Evolutionary conservation across 2,888 invertebrate genomes (phyloP).

Genomic region (Drymonia ruficornis): DNA sequence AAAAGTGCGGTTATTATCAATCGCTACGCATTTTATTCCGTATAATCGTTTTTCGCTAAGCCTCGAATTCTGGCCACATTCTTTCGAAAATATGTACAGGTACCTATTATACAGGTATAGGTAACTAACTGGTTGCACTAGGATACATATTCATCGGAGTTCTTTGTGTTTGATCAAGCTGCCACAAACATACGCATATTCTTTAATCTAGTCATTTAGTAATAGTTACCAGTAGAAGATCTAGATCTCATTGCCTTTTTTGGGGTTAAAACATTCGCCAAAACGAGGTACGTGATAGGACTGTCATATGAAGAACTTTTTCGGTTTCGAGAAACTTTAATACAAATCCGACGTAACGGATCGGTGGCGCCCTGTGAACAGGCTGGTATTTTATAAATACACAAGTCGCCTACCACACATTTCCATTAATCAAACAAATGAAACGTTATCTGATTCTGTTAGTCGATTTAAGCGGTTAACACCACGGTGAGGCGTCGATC

Average conservation of each 20-base stretch:
- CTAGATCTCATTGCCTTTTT: conserved; percentile 1
- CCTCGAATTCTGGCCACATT: background rate
- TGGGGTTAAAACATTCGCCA: background rate
- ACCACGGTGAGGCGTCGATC: conserved; percentile 35
- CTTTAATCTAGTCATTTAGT: background rate
- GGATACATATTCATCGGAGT: too few species aligned
- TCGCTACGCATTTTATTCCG: background rate
- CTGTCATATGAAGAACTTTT: background rate
- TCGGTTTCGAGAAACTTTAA: background rate
- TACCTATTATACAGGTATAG: too few species aligned
- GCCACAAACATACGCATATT: too few species aligned
- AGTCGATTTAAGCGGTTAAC: conserved; percentile 39
- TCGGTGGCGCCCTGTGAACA: too few species aligned
- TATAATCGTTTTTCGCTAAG: conserved; percentile 1
- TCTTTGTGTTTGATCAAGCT: too few species aligned
- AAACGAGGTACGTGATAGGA: background rate
- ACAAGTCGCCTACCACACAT: conserved; percentile 2
- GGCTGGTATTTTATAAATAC: background rate
- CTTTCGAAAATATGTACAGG: background rate
- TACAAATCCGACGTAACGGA: too few species aligned
- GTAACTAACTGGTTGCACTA: too few species aligned
- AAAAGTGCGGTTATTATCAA: background rate
- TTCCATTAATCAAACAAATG: conserved; percentile 25
- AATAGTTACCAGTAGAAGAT: background rate
- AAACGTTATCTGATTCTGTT: conserved; percentile 37